These are phyloP conservation scores for Bubo bubo DNA, from an alignment of 2,113 vertebrate species.

Conservation along the genomic window DNA sequence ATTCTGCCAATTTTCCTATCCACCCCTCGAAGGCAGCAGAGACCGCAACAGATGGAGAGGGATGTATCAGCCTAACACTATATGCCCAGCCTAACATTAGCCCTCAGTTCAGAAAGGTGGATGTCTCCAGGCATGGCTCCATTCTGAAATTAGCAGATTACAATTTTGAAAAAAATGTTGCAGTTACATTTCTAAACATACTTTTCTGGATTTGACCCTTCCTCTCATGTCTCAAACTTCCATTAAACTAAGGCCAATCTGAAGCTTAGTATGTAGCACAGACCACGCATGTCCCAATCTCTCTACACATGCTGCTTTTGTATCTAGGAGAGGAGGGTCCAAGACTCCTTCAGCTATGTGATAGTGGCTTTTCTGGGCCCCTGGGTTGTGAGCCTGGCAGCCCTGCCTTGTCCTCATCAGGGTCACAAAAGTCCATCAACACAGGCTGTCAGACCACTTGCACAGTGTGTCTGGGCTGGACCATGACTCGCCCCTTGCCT, in stretches of 20 bases:
- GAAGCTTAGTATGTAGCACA: not conserved
- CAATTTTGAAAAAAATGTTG: not conserved
- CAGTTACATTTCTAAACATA: not conserved
- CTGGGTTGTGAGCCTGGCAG: accelerated
- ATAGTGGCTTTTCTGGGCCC: not conserved
- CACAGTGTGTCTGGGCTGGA: accelerated
- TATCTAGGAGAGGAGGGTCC: not conserved
- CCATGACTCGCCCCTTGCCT: accelerated
- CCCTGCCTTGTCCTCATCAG: accelerated
- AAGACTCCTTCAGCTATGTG: not conserved
- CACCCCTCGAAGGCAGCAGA: not conserved
- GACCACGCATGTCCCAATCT: not conserved
- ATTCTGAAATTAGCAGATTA: not conserved
- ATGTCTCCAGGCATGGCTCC: accelerated
- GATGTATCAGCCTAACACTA: not conserved
- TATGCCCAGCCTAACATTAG: not conserved
- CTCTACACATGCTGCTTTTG: not conserved
- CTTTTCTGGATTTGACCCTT: not conserved
- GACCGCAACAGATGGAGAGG: not conserved
- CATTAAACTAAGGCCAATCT: not conserved
- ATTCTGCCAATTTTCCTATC: not conserved
- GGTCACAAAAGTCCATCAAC: not conserved
- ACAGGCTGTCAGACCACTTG: not conserved
- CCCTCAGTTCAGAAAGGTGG: not conserved
- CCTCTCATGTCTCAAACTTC: not conserved